Evolutionary conservation across 2,888 invertebrate species (phyloP).

Genomic region (Tillus elongatus): DNA sequence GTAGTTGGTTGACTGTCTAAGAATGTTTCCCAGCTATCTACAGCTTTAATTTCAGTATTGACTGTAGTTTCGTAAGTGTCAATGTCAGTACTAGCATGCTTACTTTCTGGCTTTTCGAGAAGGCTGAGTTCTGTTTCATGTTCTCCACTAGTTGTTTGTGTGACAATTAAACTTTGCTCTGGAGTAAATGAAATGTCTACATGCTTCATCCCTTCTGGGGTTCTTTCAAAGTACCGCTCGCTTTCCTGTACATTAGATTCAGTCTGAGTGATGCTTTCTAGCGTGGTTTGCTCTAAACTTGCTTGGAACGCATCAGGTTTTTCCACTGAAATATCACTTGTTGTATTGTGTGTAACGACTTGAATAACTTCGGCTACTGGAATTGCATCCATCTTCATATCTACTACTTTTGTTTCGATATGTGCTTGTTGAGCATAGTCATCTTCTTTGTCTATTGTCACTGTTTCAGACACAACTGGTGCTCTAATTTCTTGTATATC

Average conservation of each 20-base stretch:
- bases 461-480: constrained; percentile 42
- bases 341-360: constrained; percentile 34
- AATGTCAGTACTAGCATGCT: constrained; percentile 35
- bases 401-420: constrained; percentile 34
- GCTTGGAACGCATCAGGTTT: constrained; percentile 39
- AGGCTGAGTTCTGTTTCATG: constrained; percentile 38
- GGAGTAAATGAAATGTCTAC: constrained; percentile 41
- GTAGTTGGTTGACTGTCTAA: constrained; percentile 30
- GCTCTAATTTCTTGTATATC: constrained; percentile 42
- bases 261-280: constrained; percentile 41
- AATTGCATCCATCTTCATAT: constrained; percentile 30
- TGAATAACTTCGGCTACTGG: constrained; percentile 42
- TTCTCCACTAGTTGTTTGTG: constrained; percentile 46
- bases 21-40: constrained; percentile 37
- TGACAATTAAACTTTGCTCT: constrained; percentile 41
- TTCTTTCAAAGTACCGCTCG: constrained; percentile 39
- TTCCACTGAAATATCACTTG: constrained; percentile 25
- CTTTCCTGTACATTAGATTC: constrained; percentile 38
- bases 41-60: constrained; percentile 42
- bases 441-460: constrained; percentile 45
- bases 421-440: constrained; percentile 27
- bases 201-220: constrained; percentile 35
- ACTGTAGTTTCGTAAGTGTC: constrained; percentile 43
- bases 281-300: constrained; percentile 41
- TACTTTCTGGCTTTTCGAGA: constrained; percentile 32